Evolutionary conservation across 92 coral and sea anemone genomes (phyloP), one percentile per base, ranked within the genome.

Genomic region (Umimayanthus kanabou): DNA sequence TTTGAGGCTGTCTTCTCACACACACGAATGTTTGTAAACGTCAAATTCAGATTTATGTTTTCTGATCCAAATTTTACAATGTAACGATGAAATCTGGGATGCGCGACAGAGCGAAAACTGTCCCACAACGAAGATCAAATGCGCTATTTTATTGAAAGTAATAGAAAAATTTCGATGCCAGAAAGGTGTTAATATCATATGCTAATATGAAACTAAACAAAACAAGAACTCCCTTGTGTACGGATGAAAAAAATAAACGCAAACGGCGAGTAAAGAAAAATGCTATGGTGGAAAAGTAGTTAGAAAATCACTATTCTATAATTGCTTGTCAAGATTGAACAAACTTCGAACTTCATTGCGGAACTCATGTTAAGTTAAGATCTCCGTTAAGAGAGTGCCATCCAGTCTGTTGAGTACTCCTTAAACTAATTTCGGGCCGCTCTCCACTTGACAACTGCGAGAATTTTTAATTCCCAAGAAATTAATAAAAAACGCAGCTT

Each of bases 101-200:
- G 42, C 72, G 15, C 6, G 57, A 18, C 61, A 30, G 20, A 37
- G 22, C 80, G 71, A 37, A 61, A 73, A 37, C 67, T 81, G 53
- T 42, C 76, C 93, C 79, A 64, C 55, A 40, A 65, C 76, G 73
- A 67, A 73, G 77, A 74, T 88, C 69, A 77, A 73, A 88, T 39
- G 58, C 58, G 47, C 82, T 70, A 77, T 85, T 91, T 88, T 88
- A 84, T 91, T 85, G 82, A 79, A 71, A 88, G 93, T 73, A 88
- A 91, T 81, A 88, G 91, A 88, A 91, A 88, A 57, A 55, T 88
- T 92, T 86, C 33, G 80, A 75, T 15, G 81, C 86, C 55, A 69
- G 25, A 87, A 79, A 89, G 89, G 94, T 89, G 94, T 92, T 92
- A 92, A 89, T 92, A 77, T 86, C 86, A 70, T 92, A 85, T 92